Conservation (phyloP, 2,797 vertebrate species). For the Echeneis naucrates region DNA sequence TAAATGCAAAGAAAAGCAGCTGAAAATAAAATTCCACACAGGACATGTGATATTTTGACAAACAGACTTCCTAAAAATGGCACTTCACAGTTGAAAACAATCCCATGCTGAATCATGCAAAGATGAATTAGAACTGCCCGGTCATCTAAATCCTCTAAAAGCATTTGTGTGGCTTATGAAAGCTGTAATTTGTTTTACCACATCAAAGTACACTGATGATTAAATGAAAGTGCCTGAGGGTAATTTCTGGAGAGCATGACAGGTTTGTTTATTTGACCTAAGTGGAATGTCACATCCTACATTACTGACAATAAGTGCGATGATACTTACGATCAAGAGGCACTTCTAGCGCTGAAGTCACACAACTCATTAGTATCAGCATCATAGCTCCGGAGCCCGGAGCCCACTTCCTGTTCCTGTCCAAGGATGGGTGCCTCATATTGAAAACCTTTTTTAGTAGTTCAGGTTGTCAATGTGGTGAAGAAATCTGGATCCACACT, state of each 20-base stretch:
- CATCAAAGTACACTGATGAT: no score
- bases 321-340: slow-evolving; percentile 95
- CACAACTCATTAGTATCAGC: slow-evolving; percentile 87
- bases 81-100: slow-evolving; percentile 22
- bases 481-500: slow-evolving; percentile 58
- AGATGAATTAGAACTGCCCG: slow-evolving; percentile 7
- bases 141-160: not conserved
- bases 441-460: slow-evolving; percentile 54
- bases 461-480: slow-evolving; percentile 15
- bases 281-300: not conserved
- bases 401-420: slow-evolving; percentile 81
- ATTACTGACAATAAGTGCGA: not conserved
- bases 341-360: slow-evolving; percentile 92
- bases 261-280: not conserved
- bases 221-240: not conserved
- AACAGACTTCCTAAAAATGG: slow-evolving; percentile 9
- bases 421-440: slow-evolving; percentile 82
- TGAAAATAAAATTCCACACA: slow-evolving; percentile 40
- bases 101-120: slow-evolving; percentile 62
- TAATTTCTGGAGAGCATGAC: not conserved
- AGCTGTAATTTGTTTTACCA: not conserved
- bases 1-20: slow-evolving; percentile 55
- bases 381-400: slow-evolving; percentile 79
- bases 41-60: slow-evolving; percentile 7
- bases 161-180: not conserved